A percentile compares a stretch with the other conserved stretches of the same genome.
Evolutionary conservation across 2,888 invertebrate genomes (phyloP).

Genomic region (Cantharis rufa): DNA sequence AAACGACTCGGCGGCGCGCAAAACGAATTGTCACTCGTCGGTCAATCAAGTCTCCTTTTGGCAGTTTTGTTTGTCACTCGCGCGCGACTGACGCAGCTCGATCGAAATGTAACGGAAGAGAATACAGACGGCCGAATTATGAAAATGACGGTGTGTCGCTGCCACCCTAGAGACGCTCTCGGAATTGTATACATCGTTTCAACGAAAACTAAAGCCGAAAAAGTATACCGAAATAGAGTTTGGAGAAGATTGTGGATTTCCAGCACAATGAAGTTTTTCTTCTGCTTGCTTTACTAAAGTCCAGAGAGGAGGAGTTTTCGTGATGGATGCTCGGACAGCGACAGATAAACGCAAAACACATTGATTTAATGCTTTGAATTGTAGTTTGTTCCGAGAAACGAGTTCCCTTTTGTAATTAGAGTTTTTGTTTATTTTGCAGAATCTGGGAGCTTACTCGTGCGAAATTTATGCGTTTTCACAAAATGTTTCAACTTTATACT

Average conservation of each 20-base stretch:
- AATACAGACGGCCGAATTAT: slow-evolving; percentile 67
- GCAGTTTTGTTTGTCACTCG: slow-evolving; percentile 51
- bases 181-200: slow-evolving; percentile 28
- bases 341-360: slow-evolving; percentile 59
- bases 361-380: slow-evolving; percentile 56
- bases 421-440: slow-evolving; percentile 36
- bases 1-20: neutral
- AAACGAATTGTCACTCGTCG: slow-evolving; percentile 15
- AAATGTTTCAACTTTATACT: slow-evolving; percentile 31
- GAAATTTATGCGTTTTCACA: slow-evolving; percentile 30
- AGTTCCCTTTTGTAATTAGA: slow-evolving; percentile 56
- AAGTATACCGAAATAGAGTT: slow-evolving; percentile 25
- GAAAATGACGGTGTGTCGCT: slow-evolving; percentile 59
- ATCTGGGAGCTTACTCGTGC: slow-evolving; percentile 29
- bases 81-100: slow-evolving; percentile 58
- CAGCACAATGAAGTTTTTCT: slow-evolving; percentile 26
- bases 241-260: slow-evolving; percentile 26
- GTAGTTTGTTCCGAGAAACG: slow-evolving; percentile 54
- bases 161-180: slow-evolving; percentile 30
- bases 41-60: slow-evolving; percentile 16
- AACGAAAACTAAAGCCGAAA: slow-evolving; percentile 30
- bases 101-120: slow-evolving; percentile 58
- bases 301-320: slow-evolving; percentile 50
- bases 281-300: slow-evolving; percentile 30
- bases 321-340: slow-evolving; percentile 56